Evolutionary conservation across 2,888 invertebrate species (phyloP).

Genomic region (Caenorhabditis panamensis): DNA sequence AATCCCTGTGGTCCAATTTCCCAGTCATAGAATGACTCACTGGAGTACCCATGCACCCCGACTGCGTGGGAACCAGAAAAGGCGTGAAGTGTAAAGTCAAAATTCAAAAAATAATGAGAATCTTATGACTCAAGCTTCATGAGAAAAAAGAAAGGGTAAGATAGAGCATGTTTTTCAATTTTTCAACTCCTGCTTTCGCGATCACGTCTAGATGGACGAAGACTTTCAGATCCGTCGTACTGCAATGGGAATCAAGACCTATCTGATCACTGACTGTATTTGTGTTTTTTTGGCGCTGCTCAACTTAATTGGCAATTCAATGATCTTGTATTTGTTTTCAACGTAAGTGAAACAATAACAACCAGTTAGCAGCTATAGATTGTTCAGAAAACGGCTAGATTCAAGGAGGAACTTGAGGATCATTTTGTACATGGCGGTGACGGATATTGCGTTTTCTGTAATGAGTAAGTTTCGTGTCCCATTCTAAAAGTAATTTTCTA

Average conservation of each 20-base stretch:
- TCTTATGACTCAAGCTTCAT: no score
- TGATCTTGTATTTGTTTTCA: slow-evolving; percentile 30
- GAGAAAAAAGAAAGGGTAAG: background rate
- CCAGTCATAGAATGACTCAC: no score
- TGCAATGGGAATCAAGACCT: slow-evolving; percentile 23
- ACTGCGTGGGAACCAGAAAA: no score
- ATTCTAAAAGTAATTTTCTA: background rate
- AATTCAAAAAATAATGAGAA: no score
- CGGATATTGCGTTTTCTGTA: slow-evolving; percentile 31
- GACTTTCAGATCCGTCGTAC: background rate
- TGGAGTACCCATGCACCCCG: no score
- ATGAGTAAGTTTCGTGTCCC: slow-evolving; percentile 33
- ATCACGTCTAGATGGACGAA: background rate
- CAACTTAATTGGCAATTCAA: slow-evolving; percentile 23
- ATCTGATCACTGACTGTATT: slow-evolving; percentile 42
- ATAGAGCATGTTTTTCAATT: background rate
- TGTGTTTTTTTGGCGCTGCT: slow-evolving; percentile 29
- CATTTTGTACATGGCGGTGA: slow-evolving; percentile 33
- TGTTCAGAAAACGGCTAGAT: slow-evolving; percentile 22
- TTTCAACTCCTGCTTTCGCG: background rate
- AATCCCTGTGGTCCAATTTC: no score
- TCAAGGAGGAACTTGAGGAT: slow-evolving; percentile 38
- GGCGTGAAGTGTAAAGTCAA: no score
- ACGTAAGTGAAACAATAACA: slow-evolving; percentile 17
- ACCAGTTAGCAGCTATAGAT: background rate